Base-by-base conservation (phyloP, 1,140 invertebrate genomes). In the Drosophila ercepeae region DNA sequence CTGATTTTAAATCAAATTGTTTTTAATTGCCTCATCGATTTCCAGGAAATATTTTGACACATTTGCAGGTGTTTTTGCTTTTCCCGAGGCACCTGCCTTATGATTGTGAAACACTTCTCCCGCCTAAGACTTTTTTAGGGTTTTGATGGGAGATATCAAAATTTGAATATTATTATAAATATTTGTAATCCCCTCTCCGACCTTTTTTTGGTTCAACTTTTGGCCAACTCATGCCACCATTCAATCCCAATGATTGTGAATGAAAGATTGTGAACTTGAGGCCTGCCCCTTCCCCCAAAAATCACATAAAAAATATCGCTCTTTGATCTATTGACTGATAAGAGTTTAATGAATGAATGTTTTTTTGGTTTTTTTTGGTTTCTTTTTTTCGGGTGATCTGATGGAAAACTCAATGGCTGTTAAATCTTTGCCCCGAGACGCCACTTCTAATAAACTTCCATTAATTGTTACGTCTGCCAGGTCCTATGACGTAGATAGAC, bases 1-100 rank as follows among this genome's bases (percentile, higher is more conserved):
- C 74, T 86, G 73, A 82, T 88, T 88, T 76, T n/a, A 88, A 86
- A 86, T 88, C 76, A 86, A 86, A 86, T 86, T 77, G 76, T 74
- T 88, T 86, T 86, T 86, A 86, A 86, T 86, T 86, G 76, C 68
- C 63, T 63, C 77, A 63, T 32, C 54, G 41, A 70, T 70, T 86
- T 88, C 81, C 34, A 16, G 36, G 81, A 86, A 88, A 55, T 88
- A 67, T 88, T 86, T 54, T 74, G 81, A 86, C 81, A 81, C 44
- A 48, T 13, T 16, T 41, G 23, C 25, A 42, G 7, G 53, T 32
- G 29, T 11, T 32, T 32, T 32, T 2, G 29, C 2, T 32, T 32
- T 7, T 32, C 9, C 21, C 4, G 4, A 2, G 21, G 21, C 21
- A 21, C 21, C 21, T 21, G 21, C 21, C 21, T 21, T 21, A 21